Evolutionary conservation across 2,113 vertebrate species (phyloP), one percentile per base, ranked within the genome.

Genomic region (Echinops telfairi): DNA sequence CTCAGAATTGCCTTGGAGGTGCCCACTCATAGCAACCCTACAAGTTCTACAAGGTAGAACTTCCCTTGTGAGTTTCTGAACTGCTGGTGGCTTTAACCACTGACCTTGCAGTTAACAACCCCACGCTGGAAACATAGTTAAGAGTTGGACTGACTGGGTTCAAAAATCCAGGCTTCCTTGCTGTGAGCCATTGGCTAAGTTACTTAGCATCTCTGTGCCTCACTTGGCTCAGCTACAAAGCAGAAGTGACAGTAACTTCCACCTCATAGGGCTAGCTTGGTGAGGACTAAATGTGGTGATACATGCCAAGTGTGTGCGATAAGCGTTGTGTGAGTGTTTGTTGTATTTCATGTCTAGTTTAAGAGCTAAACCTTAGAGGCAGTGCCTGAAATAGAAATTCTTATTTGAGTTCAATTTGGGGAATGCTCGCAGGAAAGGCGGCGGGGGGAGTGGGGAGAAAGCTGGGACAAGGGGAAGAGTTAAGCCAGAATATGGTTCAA

Each of bases 201-300:
- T 87, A 85, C 31, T 29, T 78, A 40, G 91, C 78, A 78, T 79
- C 15, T 91, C 75, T 94, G 83, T 91, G 62, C 62, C 78, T 95
- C 38, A 70, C n/a, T 76, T 91, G 36, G 27, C 57, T 92, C n/a
- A 88, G 38, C 47, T 79, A 57, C 70, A 27, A 80, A 88, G 12
- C 36, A 43, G 60, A 90, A 20, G 75, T 71, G 71, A 25, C 83
- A 86, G 53, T 80, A 71, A n/a, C 25, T 25, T 95, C 23, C 57
- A 27, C 19, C 23, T 92, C 31, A 66, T 20, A 81, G 73, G 62
- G 83, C 36, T 91, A 80, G 29, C 80, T 71, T 86, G 38, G 23
- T 95, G 60, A 88, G 43, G 20, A 78, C 6, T 66, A 70, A 60
- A n/a, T 23, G 20, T 90, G 80, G 10, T 60, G 27, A 57, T 87